Evolutionary conservation across 2,113 vertebrate species (phyloP).

Genomic region (Otis tarda): DNA sequence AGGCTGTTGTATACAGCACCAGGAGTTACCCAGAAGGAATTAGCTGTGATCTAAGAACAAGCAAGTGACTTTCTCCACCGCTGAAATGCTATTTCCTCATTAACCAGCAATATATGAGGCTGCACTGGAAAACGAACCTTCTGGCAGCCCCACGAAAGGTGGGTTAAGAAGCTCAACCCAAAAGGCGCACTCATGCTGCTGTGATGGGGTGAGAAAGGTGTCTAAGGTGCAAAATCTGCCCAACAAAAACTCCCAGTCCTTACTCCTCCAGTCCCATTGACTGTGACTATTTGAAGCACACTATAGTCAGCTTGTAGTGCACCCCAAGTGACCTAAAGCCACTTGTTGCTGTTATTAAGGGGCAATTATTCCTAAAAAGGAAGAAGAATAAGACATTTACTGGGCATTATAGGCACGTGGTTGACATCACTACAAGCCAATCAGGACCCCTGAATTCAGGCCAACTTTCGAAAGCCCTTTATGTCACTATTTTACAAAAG

Average conservation of each 20-base stretch:
- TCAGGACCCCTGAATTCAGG: neutral
- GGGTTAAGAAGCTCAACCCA: neutral
- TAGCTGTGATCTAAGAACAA: neutral
- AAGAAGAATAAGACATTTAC: slow-evolving; percentile 13
- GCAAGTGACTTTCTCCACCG: neutral
- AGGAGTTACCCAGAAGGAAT: neutral
- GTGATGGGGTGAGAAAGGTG: neutral
- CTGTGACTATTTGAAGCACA: neutral
- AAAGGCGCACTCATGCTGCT: neutral
- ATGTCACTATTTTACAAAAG: slow-evolving; percentile 44
- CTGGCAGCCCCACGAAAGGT: neutral
- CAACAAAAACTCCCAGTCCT: neutral
- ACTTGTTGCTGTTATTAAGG: neutral
- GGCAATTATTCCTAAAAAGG: slow-evolving; percentile 40
- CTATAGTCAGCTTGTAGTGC: neutral
- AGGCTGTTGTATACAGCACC: neutral
- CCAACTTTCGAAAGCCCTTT: slow-evolving; percentile 36
- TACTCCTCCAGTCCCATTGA: neutral
- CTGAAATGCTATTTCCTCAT: neutral
- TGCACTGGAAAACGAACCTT: neutral
- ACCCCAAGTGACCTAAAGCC: neutral
- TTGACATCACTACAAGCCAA: slow-evolving; percentile 13
- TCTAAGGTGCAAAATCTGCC: neutral
- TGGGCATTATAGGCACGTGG: neutral
- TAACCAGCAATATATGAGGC: neutral